Base-by-base conservation (phyloP, 2,113 vertebrate species). In the Ondatra zibethicus region DNA sequence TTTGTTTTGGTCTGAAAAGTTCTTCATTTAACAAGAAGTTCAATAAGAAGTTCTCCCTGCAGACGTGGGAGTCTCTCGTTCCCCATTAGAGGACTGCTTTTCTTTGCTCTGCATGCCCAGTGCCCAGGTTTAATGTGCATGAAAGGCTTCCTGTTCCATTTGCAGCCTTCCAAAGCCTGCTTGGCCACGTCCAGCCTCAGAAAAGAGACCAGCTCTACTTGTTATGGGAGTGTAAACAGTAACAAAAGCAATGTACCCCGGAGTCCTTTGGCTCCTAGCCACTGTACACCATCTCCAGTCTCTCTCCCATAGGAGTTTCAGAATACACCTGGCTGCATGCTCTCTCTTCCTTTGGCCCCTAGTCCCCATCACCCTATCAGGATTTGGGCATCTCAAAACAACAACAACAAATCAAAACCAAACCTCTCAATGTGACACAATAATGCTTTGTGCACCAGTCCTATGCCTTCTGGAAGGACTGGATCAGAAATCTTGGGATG, bases 221-320 rank as follows among this genome's bases (percentile, higher is more conserved):
- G 72, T 95, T 93, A 82, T 0, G 68, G 39, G 13, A 73, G 72
- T 86, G 29, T 76, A 73, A 81, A 96, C 47, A 52, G 36, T 31
- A 52, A 52, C 29, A 89, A 94, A 52, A 88, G 10, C 16, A 87
- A 61, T 36, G 42, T 4, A 81, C 66, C 77, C 89, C 52, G 88
- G 73, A 94, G 52, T 87, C 66, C 25, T 87, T 61, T 97, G 92
- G 89, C 95, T 81, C 50, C 45, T 25, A 25, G 82, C 81, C 86
- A 42, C 33, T 29, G 25, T 65, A 89, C 52, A 31, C 73, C 80
- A 90, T 80, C 91, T 86, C 68, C 50, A 1, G 25, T 42, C 42
- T 89, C 63, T 89, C 58, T 88, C 88, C 12, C 42, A 16, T 42
- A 36, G 68, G 63, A 92, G 31, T 92, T 84, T 94, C 76, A 73